phyloP scores from a whole-genome alignment of 2,888 invertebrate species.

The Bugulina stolonifera region DNA sequence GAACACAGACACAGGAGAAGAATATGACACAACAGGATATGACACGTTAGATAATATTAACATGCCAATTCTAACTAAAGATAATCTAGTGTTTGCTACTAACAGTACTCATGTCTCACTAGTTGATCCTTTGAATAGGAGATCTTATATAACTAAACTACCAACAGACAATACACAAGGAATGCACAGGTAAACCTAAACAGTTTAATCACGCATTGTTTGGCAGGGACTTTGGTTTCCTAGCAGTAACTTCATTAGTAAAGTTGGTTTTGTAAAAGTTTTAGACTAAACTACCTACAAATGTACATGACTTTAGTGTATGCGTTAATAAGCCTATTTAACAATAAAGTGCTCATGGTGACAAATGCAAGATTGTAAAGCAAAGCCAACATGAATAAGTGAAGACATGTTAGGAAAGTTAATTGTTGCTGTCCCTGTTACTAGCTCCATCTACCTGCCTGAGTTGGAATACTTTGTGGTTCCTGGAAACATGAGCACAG shows the following conservation, averaged over 20 bases:
- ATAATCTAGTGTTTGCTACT: conserved; percentile 3
- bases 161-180: background rate
- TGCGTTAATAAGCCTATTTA: too few species aligned
- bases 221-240: too few species aligned
- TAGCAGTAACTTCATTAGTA: too few species aligned
- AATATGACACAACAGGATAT: background rate
- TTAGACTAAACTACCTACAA: too few species aligned
- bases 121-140: background rate
- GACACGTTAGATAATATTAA: background rate
- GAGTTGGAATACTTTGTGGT: conserved; percentile 4
- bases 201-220: too few species aligned
- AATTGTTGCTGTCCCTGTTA: too few species aligned
- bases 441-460: conserved; percentile 9
- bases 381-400: too few species aligned
- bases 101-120: conserved; percentile 1
- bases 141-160: background rate
- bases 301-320: too few species aligned
- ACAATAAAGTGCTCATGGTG: too few species aligned
- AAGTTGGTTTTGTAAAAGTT: too few species aligned
- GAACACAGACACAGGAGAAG: background rate
- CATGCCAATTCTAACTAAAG: background rate
- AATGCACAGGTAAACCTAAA: conserved; percentile 13
- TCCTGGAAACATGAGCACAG: background rate
- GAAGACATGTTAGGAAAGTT: too few species aligned
- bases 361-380: too few species aligned